Percentiles rank a stretch among this genome's conserved stretches.
phyloP scores from a whole-genome alignment of 2,888 invertebrate species.

The Mimachlamys varia region DNA sequence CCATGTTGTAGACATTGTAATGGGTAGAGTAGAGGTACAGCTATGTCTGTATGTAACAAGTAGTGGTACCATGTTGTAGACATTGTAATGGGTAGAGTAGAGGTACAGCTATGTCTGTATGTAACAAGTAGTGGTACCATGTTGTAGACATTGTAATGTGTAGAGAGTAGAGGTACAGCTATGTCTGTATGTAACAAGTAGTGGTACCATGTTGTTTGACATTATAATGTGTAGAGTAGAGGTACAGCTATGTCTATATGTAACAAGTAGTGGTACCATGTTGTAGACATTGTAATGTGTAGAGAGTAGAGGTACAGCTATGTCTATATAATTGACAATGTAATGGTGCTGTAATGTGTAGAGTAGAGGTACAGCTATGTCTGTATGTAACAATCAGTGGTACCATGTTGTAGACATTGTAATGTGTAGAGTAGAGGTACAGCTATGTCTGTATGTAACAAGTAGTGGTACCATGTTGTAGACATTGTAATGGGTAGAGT shows the following conservation, averaged over 20 bases:
- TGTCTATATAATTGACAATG: too few species aligned
- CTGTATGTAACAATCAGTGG: too few species aligned
- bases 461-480: too few species aligned
- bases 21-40: background rate
- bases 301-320: background rate
- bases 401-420: too few species aligned
- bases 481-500: background rate
- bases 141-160: too few species aligned
- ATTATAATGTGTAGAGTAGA: background rate
- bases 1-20: too few species aligned
- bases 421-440: background rate
- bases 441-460: background rate
- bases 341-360: background rate
- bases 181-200: too few species aligned
- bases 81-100: background rate
- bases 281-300: too few species aligned
- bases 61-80: too few species aligned
- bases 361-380: background rate
- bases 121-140: too few species aligned
- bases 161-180: background rate
- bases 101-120: background rate
- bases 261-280: too few species aligned
- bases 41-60: background rate
- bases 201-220: too few species aligned
- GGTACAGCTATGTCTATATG: background rate